These are phyloP conservation scores for Spermophilus dauricus DNA, from an alignment of 2,113 vertebrate species.

Conservation along the genomic window DNA sequence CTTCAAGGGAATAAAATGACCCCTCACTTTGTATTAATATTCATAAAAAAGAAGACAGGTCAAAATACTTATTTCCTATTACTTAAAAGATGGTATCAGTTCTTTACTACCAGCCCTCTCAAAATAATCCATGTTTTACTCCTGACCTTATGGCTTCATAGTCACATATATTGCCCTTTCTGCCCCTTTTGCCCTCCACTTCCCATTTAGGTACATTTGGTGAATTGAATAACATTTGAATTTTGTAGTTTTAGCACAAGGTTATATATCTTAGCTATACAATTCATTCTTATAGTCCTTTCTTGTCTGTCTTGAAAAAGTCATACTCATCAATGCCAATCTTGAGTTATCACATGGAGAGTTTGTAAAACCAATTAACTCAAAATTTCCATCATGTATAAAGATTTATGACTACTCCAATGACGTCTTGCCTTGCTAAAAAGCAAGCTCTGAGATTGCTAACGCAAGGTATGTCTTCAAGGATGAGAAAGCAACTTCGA, in stretches of 20 bases:
- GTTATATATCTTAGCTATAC: constrained; percentile 65
- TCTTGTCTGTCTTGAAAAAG: constrained; percentile 78
- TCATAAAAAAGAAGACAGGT: constrained; percentile 24
- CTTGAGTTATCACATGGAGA: constrained; percentile 78
- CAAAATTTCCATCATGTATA: constrained; percentile 69
- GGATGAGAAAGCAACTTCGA: constrained; percentile 63
- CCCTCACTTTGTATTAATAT: neutral
- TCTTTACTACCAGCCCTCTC: neutral
- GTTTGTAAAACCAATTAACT: constrained; percentile 82
- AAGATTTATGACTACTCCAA: constrained; percentile 76
- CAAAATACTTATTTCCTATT: neutral
- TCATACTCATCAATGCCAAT: constrained; percentile 80
- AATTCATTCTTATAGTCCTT: constrained; percentile 80
- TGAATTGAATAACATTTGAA: constrained; percentile 62
- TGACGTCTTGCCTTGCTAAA: constrained; percentile 66
- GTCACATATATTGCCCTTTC: neutral
- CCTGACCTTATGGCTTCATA: constrained; percentile 39
- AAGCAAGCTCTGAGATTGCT: constrained; percentile 62
- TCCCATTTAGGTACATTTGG: neutral
- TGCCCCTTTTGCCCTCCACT: neutral
- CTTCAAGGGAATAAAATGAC: neutral
- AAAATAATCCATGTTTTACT: constrained; percentile 15
- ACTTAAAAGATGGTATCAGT: constrained; percentile 15
- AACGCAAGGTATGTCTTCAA: constrained; percentile 65
- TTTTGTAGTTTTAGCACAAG: constrained; percentile 69